These are phyloP conservation scores for Pachymerium ferrugineum DNA, from an alignment of 2,888 invertebrate genomes.

Conservation along the genomic window DNA sequence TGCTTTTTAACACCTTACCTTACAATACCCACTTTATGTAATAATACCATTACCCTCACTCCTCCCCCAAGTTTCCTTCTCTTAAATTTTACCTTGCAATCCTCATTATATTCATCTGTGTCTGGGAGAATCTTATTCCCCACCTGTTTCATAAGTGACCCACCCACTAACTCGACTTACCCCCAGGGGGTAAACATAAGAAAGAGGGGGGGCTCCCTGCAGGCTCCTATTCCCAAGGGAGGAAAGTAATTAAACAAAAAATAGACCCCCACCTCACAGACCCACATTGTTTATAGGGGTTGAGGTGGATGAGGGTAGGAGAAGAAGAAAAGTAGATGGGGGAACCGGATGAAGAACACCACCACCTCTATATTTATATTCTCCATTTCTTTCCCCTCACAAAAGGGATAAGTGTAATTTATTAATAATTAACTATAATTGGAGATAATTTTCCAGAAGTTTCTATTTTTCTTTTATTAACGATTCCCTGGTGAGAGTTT, in stretches of 20 bases:
- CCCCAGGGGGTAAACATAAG: neutral
- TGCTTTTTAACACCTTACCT: no score
- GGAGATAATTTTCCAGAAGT: no score
- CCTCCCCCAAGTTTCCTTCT: neutral
- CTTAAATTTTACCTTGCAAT: neutral
- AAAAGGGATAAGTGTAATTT: neutral
- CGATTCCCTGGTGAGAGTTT: no score
- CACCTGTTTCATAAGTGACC: constrained; percentile 21
- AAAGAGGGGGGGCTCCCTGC: constrained; percentile 13
- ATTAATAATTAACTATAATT: neutral
- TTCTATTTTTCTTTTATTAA: no score
- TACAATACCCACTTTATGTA: no score
- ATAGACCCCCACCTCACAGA: constrained; percentile 17
- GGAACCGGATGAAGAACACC: constrained; percentile 18
- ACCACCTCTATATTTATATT: constrained; percentile 10
- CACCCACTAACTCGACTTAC: neutral
- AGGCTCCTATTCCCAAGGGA: constrained; percentile 14
- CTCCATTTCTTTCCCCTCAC: neutral
- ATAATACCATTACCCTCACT: no score
- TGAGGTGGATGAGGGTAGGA: neutral
- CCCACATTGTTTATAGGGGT: constrained; percentile 21
- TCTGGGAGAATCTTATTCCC: constrained; percentile 6
- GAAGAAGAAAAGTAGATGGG: constrained; percentile 6
- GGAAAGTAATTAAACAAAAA: constrained; percentile 21
- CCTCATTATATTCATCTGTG: constrained; percentile 1